Evolutionary conservation across 2,113 vertebrate genomes (phyloP).

Genomic region (Galbula dea): DNA sequence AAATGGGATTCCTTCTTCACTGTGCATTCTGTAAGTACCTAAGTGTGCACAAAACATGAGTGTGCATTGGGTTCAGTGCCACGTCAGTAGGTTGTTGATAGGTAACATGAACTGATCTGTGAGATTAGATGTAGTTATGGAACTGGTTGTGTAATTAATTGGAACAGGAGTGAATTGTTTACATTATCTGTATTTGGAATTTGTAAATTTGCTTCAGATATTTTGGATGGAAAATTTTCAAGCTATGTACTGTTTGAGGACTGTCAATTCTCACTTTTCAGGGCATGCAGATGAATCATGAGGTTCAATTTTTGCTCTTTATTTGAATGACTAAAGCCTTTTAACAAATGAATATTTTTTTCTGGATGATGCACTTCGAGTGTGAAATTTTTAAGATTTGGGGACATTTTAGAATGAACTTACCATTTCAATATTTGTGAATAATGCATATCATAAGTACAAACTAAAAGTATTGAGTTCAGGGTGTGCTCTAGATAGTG

Average conservation of each 20-base stretch:
- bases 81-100: background rate
- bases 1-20: background rate
- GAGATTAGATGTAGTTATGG: background rate
- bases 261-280: background rate
- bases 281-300: background rate
- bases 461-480: background rate
- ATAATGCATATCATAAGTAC: background rate
- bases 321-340: background rate
- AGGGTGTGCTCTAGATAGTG: background rate
- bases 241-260: background rate
- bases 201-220: background rate
- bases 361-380: background rate
- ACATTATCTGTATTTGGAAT: slow-evolving; percentile 1
- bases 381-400: background rate
- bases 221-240: background rate
- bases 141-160: background rate
- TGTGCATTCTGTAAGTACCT: background rate
- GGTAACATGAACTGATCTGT: background rate
- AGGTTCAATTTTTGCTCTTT: background rate
- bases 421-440: background rate
- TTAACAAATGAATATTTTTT: background rate
- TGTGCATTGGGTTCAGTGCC: background rate
- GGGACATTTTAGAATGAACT: background rate
- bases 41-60: background rate
- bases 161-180: background rate